These are phyloP conservation scores for Homarus gammarus DNA, from an alignment of 2,888 invertebrate species.

Conservation along the genomic window DNA sequence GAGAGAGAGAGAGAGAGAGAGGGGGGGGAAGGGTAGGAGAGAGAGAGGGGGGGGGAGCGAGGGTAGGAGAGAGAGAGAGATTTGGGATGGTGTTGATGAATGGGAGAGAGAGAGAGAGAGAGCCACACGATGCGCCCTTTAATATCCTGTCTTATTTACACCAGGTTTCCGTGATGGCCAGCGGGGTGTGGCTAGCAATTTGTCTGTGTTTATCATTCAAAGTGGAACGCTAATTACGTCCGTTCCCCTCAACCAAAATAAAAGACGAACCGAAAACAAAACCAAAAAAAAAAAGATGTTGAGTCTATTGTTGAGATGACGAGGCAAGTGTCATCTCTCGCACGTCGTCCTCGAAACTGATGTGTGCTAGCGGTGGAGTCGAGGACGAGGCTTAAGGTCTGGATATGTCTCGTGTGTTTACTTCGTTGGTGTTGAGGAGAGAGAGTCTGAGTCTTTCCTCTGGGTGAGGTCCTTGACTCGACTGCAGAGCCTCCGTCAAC, in stretches of 20 bases:
- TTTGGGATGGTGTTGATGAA: no score
- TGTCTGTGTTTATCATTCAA: constrained; percentile 35
- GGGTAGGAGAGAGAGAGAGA: no score
- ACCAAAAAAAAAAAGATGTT: background rate
- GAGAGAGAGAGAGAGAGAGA: no score
- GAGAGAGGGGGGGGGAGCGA: no score
- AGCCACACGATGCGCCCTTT: background rate
- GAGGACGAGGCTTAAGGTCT: background rate
- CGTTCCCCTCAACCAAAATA: no score
- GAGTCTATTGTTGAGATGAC: background rate
- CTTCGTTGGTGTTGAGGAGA: background rate
- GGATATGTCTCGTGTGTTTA: background rate
- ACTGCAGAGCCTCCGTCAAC: background rate
- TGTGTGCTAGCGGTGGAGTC: no score
- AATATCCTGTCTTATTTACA: constrained; percentile 45
- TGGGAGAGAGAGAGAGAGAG: background rate
- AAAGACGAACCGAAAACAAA: no score
- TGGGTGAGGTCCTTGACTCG: constrained; percentile 13
- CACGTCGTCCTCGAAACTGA: no score
- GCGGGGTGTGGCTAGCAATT: constrained; percentile 11
- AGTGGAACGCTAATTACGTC: constrained; percentile 38
- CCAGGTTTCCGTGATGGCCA: constrained; percentile 28
- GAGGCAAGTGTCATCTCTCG: background rate
- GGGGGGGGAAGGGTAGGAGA: no score
- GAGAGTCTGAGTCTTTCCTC: background rate